Base-by-base conservation (phyloP, 2,797 vertebrate species). In the Siniperca undulata region DNA sequence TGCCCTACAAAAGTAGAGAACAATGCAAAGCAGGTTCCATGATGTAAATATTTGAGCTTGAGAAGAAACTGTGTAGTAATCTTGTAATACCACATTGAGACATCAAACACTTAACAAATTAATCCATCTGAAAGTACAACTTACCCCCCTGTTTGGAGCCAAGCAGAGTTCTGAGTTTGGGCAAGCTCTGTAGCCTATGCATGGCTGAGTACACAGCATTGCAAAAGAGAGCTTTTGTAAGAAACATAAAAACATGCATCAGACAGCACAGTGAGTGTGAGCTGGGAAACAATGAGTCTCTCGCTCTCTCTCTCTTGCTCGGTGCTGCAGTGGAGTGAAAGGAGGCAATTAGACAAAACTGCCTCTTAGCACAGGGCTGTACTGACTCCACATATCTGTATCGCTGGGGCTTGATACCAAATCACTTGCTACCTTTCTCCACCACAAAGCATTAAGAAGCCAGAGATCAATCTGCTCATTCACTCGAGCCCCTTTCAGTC, bases 161-260 rank as follows among this genome's bases (percentile, higher is more conserved):
- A 91, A 85, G 90, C 92, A 87, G 68, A 88, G 82, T 66, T 92
- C 80, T 59, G 93, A 91, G 87, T 93, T 90, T 84, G 90, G 83
- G 84, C 88, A 91, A 80, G 88, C 86, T 91, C 89, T 90, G 90
- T 89, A 94, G 85, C 86, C 91, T 79, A 93, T 89, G 84, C 91
- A 94, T 67, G 93, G 82, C 91, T 94, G 94, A 90, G 90, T 85
- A 76, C 92, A 96, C 88, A 95, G 93, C 94, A 95, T 95, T 83
- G 91, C 86, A 91, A 90, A 88, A 83, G 75, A 84, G 81, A 84
- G 77, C 85, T 89, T 91, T 90, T 72, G 81, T 79, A 74, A 81
- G 52, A 74, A 91, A 91, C 70, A 92, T 88, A 90, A 89, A 95
- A 93, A 89, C 70, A 83, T 55, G 77, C 85, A 88, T 93, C 80